Base-by-base conservation (phyloP, 2,888 invertebrate species). In the Pachycephus smyrnensis region DNA sequence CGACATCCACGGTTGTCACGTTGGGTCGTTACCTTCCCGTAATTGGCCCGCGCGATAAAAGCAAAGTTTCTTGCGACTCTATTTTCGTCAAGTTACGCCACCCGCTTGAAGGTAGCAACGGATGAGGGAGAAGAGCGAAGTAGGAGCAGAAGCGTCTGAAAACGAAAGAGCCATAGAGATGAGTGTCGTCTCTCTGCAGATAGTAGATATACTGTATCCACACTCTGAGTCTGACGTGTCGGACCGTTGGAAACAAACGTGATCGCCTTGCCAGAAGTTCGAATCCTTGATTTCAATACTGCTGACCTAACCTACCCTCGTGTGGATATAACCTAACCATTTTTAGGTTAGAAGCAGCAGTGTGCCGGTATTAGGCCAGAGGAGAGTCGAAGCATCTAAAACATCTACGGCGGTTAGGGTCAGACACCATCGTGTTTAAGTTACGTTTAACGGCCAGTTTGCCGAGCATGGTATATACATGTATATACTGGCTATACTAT, bases 1-100 rank as follows among this genome's bases (percentile, higher is more conserved):
- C 71, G 71, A 6, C 12, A 33, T 33, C 6, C 9, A 12, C 32
- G 32, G 71, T 31, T 31, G 71, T 71, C 71, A 33, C 31, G 71
- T 12, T 23, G 71, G 32, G 71, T 12, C 71, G 71, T 71, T 31
- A 32, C 32, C 71, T 71, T 12, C 71, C 23, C 71, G 71, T 71
- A 71, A 71, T 71, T 71, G 71, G 71, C 4, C 71, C 12, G 31
- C 71, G 71, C 71, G 71, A 33, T 71, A 71, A 71, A 31, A 71
- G 71, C 32, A 2, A 32, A 69, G 4, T 31, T 71, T 30, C 32
- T 15, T 9, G 55, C 55, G 55, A 55, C 55, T 55, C 55, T 71
- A 71, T 71, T 71, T 71, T 71, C 71, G 71, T 32, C 1, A 12
- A 31, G 31, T 71, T 71, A 33, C 71, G 71, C 71, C 71, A 71